phyloP scores from a whole-genome alignment of 2,797 vertebrate genomes.

The Sarcophilus harrisii region DNA sequence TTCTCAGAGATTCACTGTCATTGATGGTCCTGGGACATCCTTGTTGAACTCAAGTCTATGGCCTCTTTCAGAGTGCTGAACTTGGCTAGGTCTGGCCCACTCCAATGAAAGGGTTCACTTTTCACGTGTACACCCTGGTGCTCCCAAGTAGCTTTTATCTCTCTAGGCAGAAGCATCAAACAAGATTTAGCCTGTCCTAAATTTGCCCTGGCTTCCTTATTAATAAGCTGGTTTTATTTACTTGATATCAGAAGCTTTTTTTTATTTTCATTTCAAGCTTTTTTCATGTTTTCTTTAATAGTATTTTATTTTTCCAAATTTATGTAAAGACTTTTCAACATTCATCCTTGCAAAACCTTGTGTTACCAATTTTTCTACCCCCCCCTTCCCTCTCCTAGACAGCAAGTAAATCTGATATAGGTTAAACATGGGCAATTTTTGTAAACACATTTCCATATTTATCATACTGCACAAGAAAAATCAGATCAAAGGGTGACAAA shows the following conservation, averaged over 20 bases:
- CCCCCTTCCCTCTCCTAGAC: too few relatives aligned
- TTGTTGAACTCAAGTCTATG: neutral
- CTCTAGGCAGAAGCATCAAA: neutral
- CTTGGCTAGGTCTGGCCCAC: neutral
- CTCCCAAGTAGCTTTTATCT: neutral
- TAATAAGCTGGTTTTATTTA: neutral
- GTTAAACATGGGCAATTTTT: too few relatives aligned
- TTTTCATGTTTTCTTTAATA: too few relatives aligned
- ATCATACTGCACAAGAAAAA: too few relatives aligned
- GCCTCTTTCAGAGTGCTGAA: neutral
- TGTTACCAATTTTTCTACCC: too few relatives aligned
- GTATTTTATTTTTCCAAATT: too few relatives aligned
- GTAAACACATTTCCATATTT: too few relatives aligned
- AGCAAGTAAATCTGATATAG: too few relatives aligned
- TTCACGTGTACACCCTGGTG: neutral
- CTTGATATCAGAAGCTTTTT: neutral
- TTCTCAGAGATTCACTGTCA: neutral
- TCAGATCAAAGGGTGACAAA: too few relatives aligned
- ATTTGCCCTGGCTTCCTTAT: neutral
- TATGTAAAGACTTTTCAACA: too few relatives aligned
- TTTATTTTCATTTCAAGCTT: too few relatives aligned
- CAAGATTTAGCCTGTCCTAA: neutral
- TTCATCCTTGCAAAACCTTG: too few relatives aligned
- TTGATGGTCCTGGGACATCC: neutral
- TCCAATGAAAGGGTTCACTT: neutral